Evolutionary conservation across 2,113 vertebrate species (phyloP).

Genomic region (Ranitomeya variabilis): DNA sequence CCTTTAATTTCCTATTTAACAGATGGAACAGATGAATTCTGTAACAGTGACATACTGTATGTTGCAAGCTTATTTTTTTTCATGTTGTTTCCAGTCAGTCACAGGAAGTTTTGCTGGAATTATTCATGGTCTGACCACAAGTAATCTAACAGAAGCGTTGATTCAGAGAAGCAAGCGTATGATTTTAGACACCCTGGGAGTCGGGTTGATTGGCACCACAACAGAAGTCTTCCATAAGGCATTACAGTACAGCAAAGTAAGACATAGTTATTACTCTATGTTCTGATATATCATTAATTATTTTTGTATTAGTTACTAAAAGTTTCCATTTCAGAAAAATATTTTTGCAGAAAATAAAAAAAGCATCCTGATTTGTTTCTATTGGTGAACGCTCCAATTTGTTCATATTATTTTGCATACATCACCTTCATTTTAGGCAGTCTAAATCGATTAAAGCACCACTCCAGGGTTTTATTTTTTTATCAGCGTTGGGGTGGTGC

Average conservation of each 20-base stretch:
- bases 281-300: background rate
- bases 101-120: slow-evolving; percentile 86
- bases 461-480: too few relatives aligned
- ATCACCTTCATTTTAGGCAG: too few relatives aligned
- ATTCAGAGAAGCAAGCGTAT: slow-evolving; percentile 88
- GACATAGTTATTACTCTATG: background rate
- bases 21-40: background rate
- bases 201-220: slow-evolving; percentile 83
- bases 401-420: too few relatives aligned
- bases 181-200: slow-evolving; percentile 92
- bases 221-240: slow-evolving; percentile 84
- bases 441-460: too few relatives aligned
- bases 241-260: slow-evolving; percentile 84
- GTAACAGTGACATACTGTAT: background rate
- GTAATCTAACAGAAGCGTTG: slow-evolving; percentile 81
- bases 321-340: too few relatives aligned
- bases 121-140: slow-evolving; percentile 75
- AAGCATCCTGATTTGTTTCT: too few relatives aligned
- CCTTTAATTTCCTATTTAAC: background rate
- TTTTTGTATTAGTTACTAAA: too few relatives aligned
- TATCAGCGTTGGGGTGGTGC: too few relatives aligned
- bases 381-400: too few relatives aligned
- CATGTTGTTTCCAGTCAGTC: slow-evolving; percentile 73
- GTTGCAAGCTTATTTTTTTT: background rate
- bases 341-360: too few relatives aligned